Conservation (phyloP, 2,113 vertebrate genomes). For the Cranoglanis bouderius region DNA sequence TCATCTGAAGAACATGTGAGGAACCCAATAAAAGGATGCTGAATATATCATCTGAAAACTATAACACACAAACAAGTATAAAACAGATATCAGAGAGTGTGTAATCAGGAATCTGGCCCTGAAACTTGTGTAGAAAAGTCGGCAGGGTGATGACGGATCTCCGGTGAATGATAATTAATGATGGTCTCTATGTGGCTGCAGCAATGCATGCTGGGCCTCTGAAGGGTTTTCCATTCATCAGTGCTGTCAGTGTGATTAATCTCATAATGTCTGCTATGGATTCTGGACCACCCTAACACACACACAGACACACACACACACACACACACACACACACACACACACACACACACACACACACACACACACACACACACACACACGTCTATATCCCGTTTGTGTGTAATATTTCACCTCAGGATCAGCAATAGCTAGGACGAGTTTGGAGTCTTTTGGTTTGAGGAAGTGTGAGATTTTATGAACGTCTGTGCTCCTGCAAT, state of each 20-base stretch:
- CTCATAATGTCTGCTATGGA: conserved; percentile 24
- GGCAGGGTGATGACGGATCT: conserved; percentile 29
- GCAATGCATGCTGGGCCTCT: conserved; percentile 42
- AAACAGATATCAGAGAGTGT: neutral
- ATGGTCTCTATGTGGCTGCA: conserved; percentile 39
- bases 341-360: conserved; percentile 1
- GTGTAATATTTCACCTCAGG: conserved; percentile 12
- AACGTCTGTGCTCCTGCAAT: neutral
- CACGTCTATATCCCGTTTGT: neutral
- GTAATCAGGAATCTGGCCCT: neutral
- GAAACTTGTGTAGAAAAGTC: neutral
- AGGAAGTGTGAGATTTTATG: neutral
- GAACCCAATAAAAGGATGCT: neutral
- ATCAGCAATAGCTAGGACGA: neutral
- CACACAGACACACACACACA: conserved; percentile 4
- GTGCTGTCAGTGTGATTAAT: conserved; percentile 54
- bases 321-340: neutral
- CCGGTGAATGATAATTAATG: conserved; percentile 57
- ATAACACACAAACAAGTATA: neutral
- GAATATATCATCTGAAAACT: neutral
- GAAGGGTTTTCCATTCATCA: conserved; percentile 55
- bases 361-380: conserved; percentile 2
- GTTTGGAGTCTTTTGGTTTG: neutral
- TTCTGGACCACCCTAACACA: conserved; percentile 23
- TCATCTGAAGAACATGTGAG: neutral